Percentiles rank a stretch among this genome's conserved stretches.
Conservation (phyloP, 2,888 invertebrate species). For the Neuroscelio doddi region DNA sequence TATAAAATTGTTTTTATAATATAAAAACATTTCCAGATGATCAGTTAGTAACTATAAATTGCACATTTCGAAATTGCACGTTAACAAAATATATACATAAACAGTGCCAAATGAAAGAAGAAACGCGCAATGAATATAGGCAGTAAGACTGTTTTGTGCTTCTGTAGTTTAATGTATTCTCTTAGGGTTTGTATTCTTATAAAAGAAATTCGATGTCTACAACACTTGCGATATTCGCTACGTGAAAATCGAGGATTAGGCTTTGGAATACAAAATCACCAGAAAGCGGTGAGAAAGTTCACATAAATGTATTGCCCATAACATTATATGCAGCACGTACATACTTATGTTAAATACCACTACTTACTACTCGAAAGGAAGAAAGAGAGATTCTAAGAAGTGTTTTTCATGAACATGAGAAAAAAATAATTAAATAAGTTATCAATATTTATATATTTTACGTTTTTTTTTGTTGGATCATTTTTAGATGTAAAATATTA, state of each 20-base stretch:
- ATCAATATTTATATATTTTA: neutral
- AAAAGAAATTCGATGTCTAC: slow-evolving; percentile 26
- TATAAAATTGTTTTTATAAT: too few relatives aligned
- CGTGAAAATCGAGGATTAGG: slow-evolving; percentile 61
- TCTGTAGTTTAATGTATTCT: slow-evolving; percentile 5
- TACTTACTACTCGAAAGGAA: slow-evolving; percentile 25
- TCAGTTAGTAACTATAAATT: neutral
- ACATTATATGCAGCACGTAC: slow-evolving; percentile 36
- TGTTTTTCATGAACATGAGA: neutral
- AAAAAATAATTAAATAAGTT: neutral
- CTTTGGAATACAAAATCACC: slow-evolving; percentile 62
- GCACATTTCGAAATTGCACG: slow-evolving; percentile 18
- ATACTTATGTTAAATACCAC: slow-evolving; percentile 37
- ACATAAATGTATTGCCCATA: slow-evolving; percentile 54
- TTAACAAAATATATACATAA: slow-evolving; percentile 7
- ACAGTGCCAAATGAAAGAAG: slow-evolving; percentile 6
- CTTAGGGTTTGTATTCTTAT: slow-evolving; percentile 19
- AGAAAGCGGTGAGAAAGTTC: slow-evolving; percentile 64
- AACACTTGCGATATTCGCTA: slow-evolving; percentile 25
- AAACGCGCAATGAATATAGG: slow-evolving; percentile 8
- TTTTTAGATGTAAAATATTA: too few relatives aligned
- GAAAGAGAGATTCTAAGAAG: slow-evolving; percentile 1
- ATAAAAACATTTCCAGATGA: slow-evolving; percentile 3
- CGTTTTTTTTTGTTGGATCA: too few relatives aligned
- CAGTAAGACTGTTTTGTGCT: neutral